These are phyloP conservation scores for Sphecodes monilicornis DNA, from an alignment of 2,888 invertebrate species.

Conservation along the genomic window DNA sequence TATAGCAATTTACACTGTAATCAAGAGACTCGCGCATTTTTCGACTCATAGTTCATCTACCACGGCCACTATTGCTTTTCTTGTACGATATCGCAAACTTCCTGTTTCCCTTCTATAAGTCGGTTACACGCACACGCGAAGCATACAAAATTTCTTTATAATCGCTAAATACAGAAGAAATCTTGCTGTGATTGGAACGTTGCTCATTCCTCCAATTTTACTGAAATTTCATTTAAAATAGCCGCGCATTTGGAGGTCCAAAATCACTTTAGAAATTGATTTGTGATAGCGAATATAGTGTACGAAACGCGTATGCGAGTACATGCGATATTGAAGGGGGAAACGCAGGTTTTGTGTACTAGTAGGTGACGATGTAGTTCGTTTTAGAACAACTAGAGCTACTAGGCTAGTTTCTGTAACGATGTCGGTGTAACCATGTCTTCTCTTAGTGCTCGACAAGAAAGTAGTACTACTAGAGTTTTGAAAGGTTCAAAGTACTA, in stretches of 20 bases:
- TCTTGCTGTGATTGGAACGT: not conserved
- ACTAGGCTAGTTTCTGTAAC: constrained; percentile 12
- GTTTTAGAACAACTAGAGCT: constrained; percentile 25
- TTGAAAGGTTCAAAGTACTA: not conserved
- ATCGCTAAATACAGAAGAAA: not conserved
- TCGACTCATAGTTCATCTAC: constrained; percentile 19
- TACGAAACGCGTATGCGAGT: constrained; percentile 4
- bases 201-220: not conserved
- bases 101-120: constrained; percentile 3
- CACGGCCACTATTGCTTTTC: constrained; percentile 24
- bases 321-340: not conserved
- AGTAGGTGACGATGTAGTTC: constrained; percentile 20
- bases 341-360: not conserved
- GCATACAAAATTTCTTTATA: not conserved
- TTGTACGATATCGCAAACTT: not conserved
- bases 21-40: constrained; percentile 16
- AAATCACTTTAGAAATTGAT: not conserved
- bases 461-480: constrained; percentile 8
- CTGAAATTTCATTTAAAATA: not conserved
- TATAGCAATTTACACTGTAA: constrained; percentile 21
- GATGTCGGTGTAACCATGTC: constrained; percentile 9
- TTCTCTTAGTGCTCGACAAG: not conserved
- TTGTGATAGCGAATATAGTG: not conserved
- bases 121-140: not conserved
- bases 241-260: not conserved